These are phyloP conservation scores for Poicephalus meyeri DNA, from an alignment of 2,113 vertebrate species.

Conservation along the genomic window DNA sequence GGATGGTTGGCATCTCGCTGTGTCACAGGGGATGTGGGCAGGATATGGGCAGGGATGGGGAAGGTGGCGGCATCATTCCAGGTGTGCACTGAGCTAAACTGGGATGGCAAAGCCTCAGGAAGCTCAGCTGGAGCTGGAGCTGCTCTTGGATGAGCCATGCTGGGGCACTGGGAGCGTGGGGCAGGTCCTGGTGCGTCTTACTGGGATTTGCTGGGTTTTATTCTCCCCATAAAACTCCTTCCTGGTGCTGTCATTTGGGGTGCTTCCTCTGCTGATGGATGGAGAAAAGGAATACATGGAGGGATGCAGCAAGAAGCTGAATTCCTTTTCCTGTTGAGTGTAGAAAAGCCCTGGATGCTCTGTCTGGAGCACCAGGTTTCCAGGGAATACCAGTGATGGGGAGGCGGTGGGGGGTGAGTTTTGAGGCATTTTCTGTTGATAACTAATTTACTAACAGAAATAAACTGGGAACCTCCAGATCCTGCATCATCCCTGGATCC, in stretches of 20 bases:
- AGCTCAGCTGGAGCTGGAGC: background rate
- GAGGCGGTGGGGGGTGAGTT: rapidly evolving
- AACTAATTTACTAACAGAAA: background rate
- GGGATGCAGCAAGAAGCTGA: background rate
- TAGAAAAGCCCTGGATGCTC: background rate
- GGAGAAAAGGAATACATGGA: background rate
- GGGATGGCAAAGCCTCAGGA: background rate
- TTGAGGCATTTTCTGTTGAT: background rate
- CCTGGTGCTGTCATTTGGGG: background rate
- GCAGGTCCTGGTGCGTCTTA: rapidly evolving
- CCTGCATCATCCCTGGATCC: too few relatives aligned
- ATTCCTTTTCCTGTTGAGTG: background rate
- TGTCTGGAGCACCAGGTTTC: rapidly evolving
- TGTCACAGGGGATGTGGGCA: rapidly evolving
- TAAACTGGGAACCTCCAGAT: background rate
- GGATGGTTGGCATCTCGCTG: background rate
- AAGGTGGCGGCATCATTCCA: rapidly evolving
- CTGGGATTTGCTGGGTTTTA: background rate
- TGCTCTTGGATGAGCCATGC: background rate
- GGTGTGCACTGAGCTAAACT: rapidly evolving
- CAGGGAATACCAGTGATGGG: rapidly evolving
- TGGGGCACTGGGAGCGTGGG: rapidly evolving
- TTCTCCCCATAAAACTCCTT: background rate
- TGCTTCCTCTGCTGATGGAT: background rate
- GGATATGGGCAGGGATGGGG: background rate